These are phyloP conservation scores for Drosophila leonis DNA, from an alignment of 2,888 invertebrate genomes.

Conservation along the genomic window DNA sequence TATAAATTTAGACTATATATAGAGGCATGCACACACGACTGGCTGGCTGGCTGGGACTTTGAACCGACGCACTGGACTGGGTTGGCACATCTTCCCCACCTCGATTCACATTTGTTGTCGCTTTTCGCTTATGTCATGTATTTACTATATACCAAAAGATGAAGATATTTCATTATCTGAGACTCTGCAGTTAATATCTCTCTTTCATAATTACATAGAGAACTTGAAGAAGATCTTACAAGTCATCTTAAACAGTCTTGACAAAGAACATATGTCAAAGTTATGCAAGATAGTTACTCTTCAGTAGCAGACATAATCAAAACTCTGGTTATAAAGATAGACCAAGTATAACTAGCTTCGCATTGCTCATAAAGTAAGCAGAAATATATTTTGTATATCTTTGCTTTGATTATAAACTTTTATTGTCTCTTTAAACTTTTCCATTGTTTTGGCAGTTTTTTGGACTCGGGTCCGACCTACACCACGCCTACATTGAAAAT, in stretches of 20 bases:
- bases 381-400: background rate
- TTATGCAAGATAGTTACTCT: background rate
- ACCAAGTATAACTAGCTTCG: background rate
- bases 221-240: too few relatives aligned
- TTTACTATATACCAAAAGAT: conserved; percentile 3
- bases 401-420: conserved; percentile 12
- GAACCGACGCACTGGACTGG: conserved; percentile 53
- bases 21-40: conserved; percentile 11
- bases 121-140: conserved; percentile 15
- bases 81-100: conserved; percentile 6
- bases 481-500: conserved; percentile 41
- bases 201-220: too few relatives aligned
- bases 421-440: conserved; percentile 48
- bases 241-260: background rate
- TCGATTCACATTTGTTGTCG: background rate
- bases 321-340: background rate
- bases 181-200: background rate
- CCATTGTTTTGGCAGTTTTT: conserved; percentile 35
- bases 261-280: background rate
- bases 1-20: conserved; percentile 38
- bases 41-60: conserved; percentile 42
- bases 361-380: background rate
- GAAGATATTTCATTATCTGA: background rate
- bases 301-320: background rate
- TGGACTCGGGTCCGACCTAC: conserved; percentile 50